Evolutionary conservation across 2,113 vertebrate species (phyloP), one percentile per base, ranked within the genome.

Genomic region (Nymphicus hollandicus): DNA sequence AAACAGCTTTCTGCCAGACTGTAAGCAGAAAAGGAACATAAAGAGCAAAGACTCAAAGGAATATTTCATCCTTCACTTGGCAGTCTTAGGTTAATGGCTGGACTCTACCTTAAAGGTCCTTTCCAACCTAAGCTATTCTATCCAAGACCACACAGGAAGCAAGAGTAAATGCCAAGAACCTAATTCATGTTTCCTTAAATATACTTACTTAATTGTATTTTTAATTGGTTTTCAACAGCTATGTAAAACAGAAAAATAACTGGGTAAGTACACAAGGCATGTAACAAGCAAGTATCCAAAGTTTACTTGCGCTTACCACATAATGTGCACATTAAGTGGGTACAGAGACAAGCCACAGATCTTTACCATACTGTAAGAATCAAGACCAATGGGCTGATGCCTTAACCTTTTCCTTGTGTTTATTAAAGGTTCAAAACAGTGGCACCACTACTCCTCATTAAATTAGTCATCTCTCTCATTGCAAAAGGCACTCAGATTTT

Each of bases 401-500:
- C 61, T 3, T 65, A 44, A 81, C 17, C 33, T 60, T 50, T 39
- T 88, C 28, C 29, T 92, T 47, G 11, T 79, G 23, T 77, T 96
- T 89, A 39, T 55, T 50, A n/a, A 60, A 27, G 27, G 43, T 89
- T 95, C 80, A 86, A 25, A 94, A 88, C 29, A 70, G 16, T 19
- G 10, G 68, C 84, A 87, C 37, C 73, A 77, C 43, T 72, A 49
- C 46, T 84, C 69, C 31, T 44, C n/a, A 41, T 80, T 37, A 89
- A 91, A 86, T 94, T 56, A 73, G 33, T 95, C 43, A 84, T 20
- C 63, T 39, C 49, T 63, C 22, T 64, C 37, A 35, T 94, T 96
- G 92, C 95, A 96, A 95, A 88, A 95, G 52, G 53, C 81, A 25
- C 88, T 73, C 33, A 17, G 85, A 92, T 95, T 93, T 92, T 96